phyloP scores from a whole-genome alignment of 2,888 invertebrate species.

The Drosophila testacea region DNA sequence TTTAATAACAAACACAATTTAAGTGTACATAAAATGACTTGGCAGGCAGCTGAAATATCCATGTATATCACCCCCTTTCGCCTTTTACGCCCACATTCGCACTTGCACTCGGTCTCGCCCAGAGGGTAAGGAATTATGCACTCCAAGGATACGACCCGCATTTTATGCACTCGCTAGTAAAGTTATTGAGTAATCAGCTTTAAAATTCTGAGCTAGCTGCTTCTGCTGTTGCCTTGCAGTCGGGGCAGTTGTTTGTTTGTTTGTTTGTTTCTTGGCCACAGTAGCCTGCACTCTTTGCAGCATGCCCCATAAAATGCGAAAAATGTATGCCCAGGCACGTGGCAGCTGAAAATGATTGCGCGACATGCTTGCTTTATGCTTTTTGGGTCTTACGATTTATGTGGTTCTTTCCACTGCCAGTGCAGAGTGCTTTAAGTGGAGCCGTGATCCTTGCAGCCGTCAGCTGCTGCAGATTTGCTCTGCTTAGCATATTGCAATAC shows the following conservation, averaged over 20 bases:
- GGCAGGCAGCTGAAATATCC: constrained; percentile 55
- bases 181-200: constrained; percentile 82
- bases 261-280: constrained; percentile 60
- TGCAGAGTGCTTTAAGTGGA: constrained; percentile 16
- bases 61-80: not conserved
- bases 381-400: constrained; percentile 74
- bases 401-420: constrained; percentile 33
- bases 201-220: constrained; percentile 62
- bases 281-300: constrained; percentile 34
- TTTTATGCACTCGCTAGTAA: constrained; percentile 74
- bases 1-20: constrained; percentile 77
- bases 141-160: constrained; percentile 70
- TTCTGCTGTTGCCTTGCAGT: constrained; percentile 9
- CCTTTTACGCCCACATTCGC: not conserved
- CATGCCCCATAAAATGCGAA: constrained; percentile 72
- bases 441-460: constrained; percentile 17
- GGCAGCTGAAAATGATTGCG: constrained; percentile 84
- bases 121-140: constrained; percentile 69
- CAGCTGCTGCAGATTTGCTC: constrained; percentile 11
- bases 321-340: constrained; percentile 78
- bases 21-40: constrained; percentile 74
- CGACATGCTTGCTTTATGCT: constrained; percentile 83
- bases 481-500: constrained; percentile 52
- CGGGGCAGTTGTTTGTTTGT: constrained; percentile 59
- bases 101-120: not conserved